Conservation (phyloP, 1,140 invertebrate genomes). For the Drosophila repletoides region DNA sequence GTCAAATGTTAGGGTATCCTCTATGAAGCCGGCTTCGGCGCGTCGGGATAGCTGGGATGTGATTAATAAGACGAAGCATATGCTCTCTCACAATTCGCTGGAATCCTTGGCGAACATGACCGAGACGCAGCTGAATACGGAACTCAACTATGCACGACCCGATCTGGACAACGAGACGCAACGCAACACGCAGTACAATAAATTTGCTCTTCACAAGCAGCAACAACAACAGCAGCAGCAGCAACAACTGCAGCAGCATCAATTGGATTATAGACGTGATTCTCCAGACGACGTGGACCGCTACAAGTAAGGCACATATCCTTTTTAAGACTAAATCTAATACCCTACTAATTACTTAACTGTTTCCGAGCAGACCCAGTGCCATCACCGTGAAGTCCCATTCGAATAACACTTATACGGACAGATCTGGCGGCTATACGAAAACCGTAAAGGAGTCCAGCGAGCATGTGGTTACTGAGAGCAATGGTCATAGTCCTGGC, state of each 20-base stretch:
- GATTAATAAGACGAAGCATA: conserved; percentile 89
- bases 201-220: conserved; percentile 82
- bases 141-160: conserved; percentile 80
- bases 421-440: conserved; percentile 74
- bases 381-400: conserved; percentile 82
- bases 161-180: conserved; percentile 84
- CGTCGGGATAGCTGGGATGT: conserved; percentile 91
- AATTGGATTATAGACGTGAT: conserved; percentile 56
- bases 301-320: conserved; percentile 55
- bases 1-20: conserved; percentile 87
- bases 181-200: conserved; percentile 85
- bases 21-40: conserved; percentile 85
- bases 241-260: conserved; percentile 32
- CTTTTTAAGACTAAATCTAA: neutral
- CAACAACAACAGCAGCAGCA: conserved; percentile 59
- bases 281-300: conserved; percentile 74
- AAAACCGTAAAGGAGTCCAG: conserved; percentile 80
- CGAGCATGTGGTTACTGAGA: conserved; percentile 77
- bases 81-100: conserved; percentile 86
- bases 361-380: conserved; percentile 66
- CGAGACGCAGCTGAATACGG: conserved; percentile 83
- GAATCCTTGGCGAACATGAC: conserved; percentile 88
- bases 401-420: conserved; percentile 77
- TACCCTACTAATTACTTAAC: neutral
- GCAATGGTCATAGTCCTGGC: conserved; percentile 54